These are phyloP conservation scores for Euclidia mi DNA, from an alignment of 2,888 invertebrate species.

Conservation along the genomic window DNA sequence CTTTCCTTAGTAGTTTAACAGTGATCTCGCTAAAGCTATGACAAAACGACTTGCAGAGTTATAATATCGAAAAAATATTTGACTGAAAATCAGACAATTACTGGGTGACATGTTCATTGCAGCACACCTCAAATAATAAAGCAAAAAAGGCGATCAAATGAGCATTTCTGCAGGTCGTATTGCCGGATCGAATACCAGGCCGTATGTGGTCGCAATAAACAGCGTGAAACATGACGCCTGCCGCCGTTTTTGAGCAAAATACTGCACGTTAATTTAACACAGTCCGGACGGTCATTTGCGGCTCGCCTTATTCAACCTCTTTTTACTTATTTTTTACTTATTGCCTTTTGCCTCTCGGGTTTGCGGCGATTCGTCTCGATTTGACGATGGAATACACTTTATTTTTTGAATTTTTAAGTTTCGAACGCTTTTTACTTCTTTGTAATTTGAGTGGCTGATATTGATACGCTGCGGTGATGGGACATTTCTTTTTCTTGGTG, in stretches of 20 bases:
- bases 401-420: constrained; percentile 47
- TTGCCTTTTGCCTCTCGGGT: constrained; percentile 61
- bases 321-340: constrained; percentile 62
- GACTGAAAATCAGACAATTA: constrained; percentile 6
- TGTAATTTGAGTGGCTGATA: constrained; percentile 24
- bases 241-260: constrained; percentile 88
- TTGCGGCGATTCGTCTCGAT: constrained; percentile 71
- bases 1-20: no score
- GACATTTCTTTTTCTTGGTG: background rate
- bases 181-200: constrained; percentile 47
- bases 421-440: constrained; percentile 26
- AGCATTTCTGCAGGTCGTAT: constrained; percentile 29
- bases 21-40: no score
- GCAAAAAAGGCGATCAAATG: constrained; percentile 19
- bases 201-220: constrained; percentile 77
- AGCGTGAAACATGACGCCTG: constrained; percentile 85
- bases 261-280: constrained; percentile 89
- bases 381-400: constrained; percentile 62
- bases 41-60: no score
- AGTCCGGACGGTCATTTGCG: constrained; percentile 81
- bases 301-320: constrained; percentile 64
- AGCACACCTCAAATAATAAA: constrained; percentile 20
- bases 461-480: constrained; percentile 9
- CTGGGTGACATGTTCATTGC: constrained; percentile 19
- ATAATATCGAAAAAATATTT: no score